phyloP scores from a whole-genome alignment of 2,888 invertebrate genomes.

The Galerucella calmariensis region DNA sequence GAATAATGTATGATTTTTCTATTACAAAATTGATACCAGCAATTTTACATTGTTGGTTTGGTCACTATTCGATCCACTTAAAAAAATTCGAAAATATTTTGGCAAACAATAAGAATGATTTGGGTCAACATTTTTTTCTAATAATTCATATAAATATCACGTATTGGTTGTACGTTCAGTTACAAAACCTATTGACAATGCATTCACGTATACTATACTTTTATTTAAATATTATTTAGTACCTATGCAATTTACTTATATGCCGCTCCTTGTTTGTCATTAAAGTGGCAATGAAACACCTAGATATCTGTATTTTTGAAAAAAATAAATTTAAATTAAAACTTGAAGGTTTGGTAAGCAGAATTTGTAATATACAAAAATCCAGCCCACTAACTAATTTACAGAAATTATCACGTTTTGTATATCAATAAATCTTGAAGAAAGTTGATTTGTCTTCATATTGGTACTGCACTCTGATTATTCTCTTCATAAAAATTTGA shows the following conservation, averaged over 20 bases:
- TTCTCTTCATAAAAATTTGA: too few species aligned
- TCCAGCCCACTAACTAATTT: neutral
- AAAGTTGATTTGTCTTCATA: too few species aligned
- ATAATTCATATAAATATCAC: neutral
- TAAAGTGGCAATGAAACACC: neutral
- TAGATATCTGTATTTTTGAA: conserved; percentile 1
- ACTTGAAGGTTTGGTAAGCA: neutral
- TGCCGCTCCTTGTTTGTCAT: conserved; percentile 11
- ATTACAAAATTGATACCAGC: too few species aligned
- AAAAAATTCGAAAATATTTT: too few species aligned
- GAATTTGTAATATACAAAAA: neutral
- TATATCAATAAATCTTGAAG: too few species aligned
- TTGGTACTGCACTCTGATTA: too few species aligned
- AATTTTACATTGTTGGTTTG: too few species aligned
- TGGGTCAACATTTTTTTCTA: neutral
- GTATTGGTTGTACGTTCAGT: neutral
- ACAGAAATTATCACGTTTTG: neutral
- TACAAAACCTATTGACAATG: neutral
- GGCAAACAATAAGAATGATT: too few species aligned
- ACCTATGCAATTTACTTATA: neutral
- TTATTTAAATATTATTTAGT: neutral
- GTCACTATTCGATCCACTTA: too few species aligned
- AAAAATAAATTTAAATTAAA: neutral
- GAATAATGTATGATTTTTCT: too few species aligned
- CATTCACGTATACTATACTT: neutral